Evolutionary conservation across 2,888 invertebrate genomes (phyloP).

Genomic region (Latrodectus elegans): DNA sequence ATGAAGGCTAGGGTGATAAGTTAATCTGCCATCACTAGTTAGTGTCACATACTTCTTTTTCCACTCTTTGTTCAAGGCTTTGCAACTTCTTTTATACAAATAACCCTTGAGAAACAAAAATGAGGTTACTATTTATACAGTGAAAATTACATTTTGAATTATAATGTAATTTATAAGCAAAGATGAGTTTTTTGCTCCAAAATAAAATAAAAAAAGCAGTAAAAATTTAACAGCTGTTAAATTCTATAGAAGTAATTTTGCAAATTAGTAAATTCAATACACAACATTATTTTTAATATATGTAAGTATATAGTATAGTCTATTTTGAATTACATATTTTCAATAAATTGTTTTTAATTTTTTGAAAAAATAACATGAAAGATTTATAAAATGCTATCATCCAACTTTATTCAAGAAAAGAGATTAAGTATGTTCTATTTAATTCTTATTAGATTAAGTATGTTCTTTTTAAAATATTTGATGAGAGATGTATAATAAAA

Average conservation of each 20-base stretch:
- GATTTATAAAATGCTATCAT: no score
- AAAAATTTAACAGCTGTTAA: not conserved
- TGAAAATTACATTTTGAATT: not conserved
- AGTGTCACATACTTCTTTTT: slow-evolving; percentile 99
- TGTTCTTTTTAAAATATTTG: no score
- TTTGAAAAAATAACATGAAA: no score
- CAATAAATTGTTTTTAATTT: no score
- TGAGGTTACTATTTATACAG: not conserved
- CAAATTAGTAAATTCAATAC: not conserved
- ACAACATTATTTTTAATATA: not conserved
- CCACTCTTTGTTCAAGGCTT: slow-evolving; percentile 96
- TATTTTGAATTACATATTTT: no score
- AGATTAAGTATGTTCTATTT: no score
- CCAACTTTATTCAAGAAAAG: no score
- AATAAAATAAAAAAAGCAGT: not conserved
- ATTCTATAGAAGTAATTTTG: not conserved
- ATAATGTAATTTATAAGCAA: not conserved
- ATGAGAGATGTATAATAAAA: no score
- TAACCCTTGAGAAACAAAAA: slow-evolving; percentile 80
- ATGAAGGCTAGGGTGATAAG: slow-evolving; percentile 97
- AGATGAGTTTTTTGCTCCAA: not conserved
- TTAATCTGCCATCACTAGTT: slow-evolving; percentile 93
- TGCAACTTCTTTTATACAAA: slow-evolving; percentile 91
- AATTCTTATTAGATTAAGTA: no score
- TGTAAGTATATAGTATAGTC: no score